These are phyloP conservation scores for Acronicta alni DNA, from an alignment of 2,888 invertebrate genomes.

Conservation along the genomic window DNA sequence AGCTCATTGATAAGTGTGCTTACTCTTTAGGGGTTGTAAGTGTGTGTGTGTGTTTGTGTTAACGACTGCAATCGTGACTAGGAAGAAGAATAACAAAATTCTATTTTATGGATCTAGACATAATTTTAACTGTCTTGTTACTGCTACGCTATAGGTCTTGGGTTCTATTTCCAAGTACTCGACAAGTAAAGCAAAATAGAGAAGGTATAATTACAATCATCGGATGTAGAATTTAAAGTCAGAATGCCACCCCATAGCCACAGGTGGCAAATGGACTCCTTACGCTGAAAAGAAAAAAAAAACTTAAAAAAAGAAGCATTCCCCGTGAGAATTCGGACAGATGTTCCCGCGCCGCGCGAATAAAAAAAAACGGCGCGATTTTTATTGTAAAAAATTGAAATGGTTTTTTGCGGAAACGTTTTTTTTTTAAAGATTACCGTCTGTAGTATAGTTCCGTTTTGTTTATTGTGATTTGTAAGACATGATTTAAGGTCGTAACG, in stretches of 20 bases:
- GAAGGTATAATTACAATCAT: too few relatives aligned
- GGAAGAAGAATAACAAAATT: too few relatives aligned
- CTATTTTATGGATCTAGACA: too few relatives aligned
- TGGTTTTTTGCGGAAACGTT: slow-evolving; percentile 13
- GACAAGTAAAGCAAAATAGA: too few relatives aligned
- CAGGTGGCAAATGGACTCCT: slow-evolving; percentile 14
- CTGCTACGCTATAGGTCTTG: too few relatives aligned
- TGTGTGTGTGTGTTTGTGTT: too few relatives aligned
- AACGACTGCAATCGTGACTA: too few relatives aligned
- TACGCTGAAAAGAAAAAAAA: slow-evolving; percentile 14
- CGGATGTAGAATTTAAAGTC: too few relatives aligned
- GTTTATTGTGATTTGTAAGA: slow-evolving; percentile 1
- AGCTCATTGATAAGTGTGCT: too few relatives aligned
- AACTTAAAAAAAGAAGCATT: slow-evolving; percentile 13
- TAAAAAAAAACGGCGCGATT: slow-evolving; percentile 7
- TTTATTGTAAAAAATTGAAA: slow-evolving; percentile 3
- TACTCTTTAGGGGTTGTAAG: too few relatives aligned
- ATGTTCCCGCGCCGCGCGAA: slow-evolving; percentile 23
- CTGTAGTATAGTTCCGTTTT: slow-evolving; percentile 4
- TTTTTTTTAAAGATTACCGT: slow-evolving; percentile 9
- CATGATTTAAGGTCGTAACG: slow-evolving; percentile 9
- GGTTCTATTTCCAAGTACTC: too few relatives aligned
- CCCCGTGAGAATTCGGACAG: slow-evolving; percentile 29
- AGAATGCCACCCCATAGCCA: slow-evolving; percentile 1
- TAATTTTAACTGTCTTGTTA: too few relatives aligned